These are phyloP conservation scores for Danio rerio DNA, from an alignment of 2,113 vertebrate genomes.

Conservation along the genomic window GRCz12tu NC_133195.1:14980001-14980500, in stretches of 20 bases:
- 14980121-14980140: not conserved
- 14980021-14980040: not conserved
- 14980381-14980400: too few relatives aligned
- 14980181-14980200: not conserved
- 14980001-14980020: not conserved
- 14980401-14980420: too few relatives aligned
- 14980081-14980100: not conserved
- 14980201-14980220: constrained; percentile 6
- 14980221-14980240: not conserved
- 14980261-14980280: not conserved
- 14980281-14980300: not conserved
- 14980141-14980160: not conserved
- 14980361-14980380: too few relatives aligned
- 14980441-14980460: too few relatives aligned
- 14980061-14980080: not conserved
- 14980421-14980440: too few relatives aligned
- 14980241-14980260: not conserved
- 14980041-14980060: not conserved
- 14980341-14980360: too few relatives aligned
- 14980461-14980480: too few relatives aligned
- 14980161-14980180: not conserved
- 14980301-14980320: too few relatives aligned
- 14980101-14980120: not conserved
- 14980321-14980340: too few relatives aligned
- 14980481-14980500: too few relatives aligned